A percentile compares a stretch with the other conserved stretches of the same genome.
Conservation (phyloP, 2,113 vertebrate genomes). For the Phoenicopterus ruber region DNA sequence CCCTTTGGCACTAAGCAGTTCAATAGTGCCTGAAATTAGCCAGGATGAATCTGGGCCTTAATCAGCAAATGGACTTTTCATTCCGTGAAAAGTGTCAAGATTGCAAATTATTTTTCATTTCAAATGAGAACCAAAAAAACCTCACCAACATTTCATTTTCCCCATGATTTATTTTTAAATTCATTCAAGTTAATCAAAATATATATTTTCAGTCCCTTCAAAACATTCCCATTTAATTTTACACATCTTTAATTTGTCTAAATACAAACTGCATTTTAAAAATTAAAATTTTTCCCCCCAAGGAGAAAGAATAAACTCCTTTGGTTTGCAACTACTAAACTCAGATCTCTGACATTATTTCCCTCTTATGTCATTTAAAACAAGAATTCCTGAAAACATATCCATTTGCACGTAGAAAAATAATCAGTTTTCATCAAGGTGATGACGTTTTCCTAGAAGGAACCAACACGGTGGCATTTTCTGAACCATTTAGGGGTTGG, state of each 20-base stretch:
- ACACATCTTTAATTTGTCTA: conserved; percentile 21
- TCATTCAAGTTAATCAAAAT: conserved; percentile 53
- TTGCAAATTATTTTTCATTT: conserved; percentile 63
- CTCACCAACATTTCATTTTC: conserved; percentile 13
- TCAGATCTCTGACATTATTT: neutral
- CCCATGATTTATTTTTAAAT: conserved; percentile 52
- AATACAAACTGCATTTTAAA: conserved; percentile 35
- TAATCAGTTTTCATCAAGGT: neutral
- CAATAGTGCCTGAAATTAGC: conserved; percentile 49
- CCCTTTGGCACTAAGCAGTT: conserved; percentile 44
- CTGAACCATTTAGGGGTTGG: neutral
- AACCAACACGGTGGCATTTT: neutral
- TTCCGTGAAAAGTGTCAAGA: conserved; percentile 52
- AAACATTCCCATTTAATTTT: conserved; percentile 51
- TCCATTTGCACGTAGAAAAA: neutral
- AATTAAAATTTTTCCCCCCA: neutral
- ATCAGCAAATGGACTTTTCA: conserved; percentile 68
- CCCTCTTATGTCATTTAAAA: neutral
- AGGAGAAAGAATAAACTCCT: neutral
- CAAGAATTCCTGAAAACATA: neutral
- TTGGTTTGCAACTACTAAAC: neutral
- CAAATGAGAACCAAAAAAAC: conserved; percentile 8
- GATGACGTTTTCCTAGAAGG: neutral
- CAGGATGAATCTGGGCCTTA: conserved; percentile 28
- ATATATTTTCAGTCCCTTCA: conserved; percentile 20